Evolutionary conservation across 2,888 invertebrate species (phyloP), one percentile per base, ranked within the genome.

Genomic region (Magallana nippona): DNA sequence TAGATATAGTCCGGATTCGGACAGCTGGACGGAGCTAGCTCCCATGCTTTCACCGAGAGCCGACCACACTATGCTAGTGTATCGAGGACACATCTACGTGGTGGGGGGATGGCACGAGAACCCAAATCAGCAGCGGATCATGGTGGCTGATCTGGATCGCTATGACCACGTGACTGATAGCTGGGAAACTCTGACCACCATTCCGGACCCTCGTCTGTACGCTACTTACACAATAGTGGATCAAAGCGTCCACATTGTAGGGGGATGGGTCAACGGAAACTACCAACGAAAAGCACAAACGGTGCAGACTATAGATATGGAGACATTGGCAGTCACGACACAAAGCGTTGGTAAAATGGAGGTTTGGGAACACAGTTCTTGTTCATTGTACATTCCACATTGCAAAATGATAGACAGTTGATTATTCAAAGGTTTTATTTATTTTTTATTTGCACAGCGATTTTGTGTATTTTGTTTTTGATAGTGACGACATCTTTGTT

Each of bases 281-380:
- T 96, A 96, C 89, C 96, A 96, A 91, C 95, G 96, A 83, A 96
- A 96, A 86, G 96, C 96, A 83, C 95, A 96, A 3, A 95, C 95
- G 78, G 96, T 96, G 15, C 96, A 96, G 92, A 96, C 95, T 87
- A 96, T 96, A 91, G 96, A 96, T 92, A 94, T 96, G 87, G 95
- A 95, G 57, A 95, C 94, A 0, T 95, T 95, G 87, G 93, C 94
- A 17, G 96, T 96, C 96, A 95, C 95, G 10, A 95, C 95, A 13
- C 95, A 95, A n/a, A 95, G 95, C 88, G 95, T 96, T 86, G 96
- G 96, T 91, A 96, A 96, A 0, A 96, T 96, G 89, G 96, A 96
- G 90, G 95, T 96, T 84, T 96, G 96, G 96, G 96, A 96, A 91
- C 96, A 96, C 89, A 95, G 95, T 1, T 96, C 96, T 91, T 96